Evolutionary conservation across 2,113 vertebrate species (phyloP).

Genomic region (Canis aureus): DNA sequence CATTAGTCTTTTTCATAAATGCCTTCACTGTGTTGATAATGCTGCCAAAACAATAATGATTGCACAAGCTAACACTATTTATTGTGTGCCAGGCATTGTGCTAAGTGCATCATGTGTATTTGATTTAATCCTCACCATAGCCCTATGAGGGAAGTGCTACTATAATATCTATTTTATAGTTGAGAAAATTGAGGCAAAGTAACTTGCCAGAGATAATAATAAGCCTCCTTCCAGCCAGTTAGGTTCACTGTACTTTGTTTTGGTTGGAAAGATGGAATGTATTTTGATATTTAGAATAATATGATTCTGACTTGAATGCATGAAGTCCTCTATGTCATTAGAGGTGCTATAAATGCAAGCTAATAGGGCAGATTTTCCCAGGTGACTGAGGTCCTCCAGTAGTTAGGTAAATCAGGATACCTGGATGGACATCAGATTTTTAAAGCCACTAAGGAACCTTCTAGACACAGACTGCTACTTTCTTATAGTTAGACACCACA

Average conservation of each 20-base stretch:
- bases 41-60: neutral
- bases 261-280: neutral
- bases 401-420: neutral
- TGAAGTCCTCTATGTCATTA: neutral
- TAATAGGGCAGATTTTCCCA: neutral
- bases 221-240: neutral
- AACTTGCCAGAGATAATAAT: neutral
- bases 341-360: neutral
- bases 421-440: neutral
- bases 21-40: neutral
- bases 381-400: neutral
- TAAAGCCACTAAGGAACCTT: neutral
- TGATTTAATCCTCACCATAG: neutral
- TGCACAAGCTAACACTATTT: neutral
- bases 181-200: conserved; percentile 1
- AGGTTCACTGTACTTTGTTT: conserved; percentile 5
- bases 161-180: neutral
- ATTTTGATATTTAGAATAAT: conserved; percentile 16
- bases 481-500: neutral
- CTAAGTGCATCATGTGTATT: neutral
- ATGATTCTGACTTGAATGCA: neutral
- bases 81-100: neutral
- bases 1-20: neutral
- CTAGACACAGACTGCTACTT: neutral
- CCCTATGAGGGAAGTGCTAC: neutral